Percentiles rank a stretch among this genome's conserved stretches.
These are phyloP conservation scores for Brachionus asplanchnoidis DNA, from an alignment of 1,140 invertebrate genomes.

Conservation along the genomic window DNA sequence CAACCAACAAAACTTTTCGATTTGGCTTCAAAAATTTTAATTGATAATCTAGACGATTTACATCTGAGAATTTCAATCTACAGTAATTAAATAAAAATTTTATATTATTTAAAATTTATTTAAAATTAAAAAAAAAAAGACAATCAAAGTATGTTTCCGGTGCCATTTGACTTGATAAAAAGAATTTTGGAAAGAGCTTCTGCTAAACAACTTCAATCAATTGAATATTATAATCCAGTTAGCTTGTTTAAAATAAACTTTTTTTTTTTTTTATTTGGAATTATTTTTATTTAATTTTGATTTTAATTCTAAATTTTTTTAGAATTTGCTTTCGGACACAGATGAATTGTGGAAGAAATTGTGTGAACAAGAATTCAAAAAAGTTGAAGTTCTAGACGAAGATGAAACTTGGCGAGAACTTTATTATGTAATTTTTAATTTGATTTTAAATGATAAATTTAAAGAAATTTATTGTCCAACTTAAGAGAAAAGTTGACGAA, in stretches of 20 bases:
- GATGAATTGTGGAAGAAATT: constrained; percentile 35
- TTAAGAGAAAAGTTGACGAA: constrained; percentile 33
- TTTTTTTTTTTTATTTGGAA: background rate
- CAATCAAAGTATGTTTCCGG: constrained; percentile 9
- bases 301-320: background rate
- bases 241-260: background rate
- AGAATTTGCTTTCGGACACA: background rate
- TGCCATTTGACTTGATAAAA: constrained; percentile 14
- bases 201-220: constrained; percentile 20
- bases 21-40: background rate
- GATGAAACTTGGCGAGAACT: constrained; percentile 32
- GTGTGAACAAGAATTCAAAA: constrained; percentile 37
- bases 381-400: background rate
- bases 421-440: background rate
- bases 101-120: background rate
- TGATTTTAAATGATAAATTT: background rate
- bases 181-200: constrained; percentile 7
- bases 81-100: background rate
- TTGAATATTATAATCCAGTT: constrained; percentile 29
- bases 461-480: background rate
- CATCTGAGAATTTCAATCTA: background rate
- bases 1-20: constrained; percentile 25
- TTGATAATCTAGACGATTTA: constrained; percentile 9
- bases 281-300: background rate
- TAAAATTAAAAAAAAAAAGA: background rate